Evolutionary conservation across 1,140 invertebrate species (phyloP).

Genomic region (Mactra quadrangularis): DNA sequence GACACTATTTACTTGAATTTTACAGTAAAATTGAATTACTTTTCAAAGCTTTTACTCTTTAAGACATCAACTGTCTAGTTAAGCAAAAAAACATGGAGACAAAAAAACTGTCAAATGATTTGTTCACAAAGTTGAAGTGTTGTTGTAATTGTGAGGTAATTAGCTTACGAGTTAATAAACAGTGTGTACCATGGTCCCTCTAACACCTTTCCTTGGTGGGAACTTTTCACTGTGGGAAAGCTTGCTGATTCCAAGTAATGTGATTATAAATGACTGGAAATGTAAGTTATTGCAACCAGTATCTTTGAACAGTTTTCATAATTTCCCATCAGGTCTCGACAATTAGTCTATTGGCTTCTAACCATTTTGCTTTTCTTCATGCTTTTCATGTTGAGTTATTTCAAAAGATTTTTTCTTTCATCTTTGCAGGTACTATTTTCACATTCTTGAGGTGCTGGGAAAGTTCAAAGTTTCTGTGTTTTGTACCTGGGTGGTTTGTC

Average conservation of each 20-base stretch:
- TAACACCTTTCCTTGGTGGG: constrained; percentile 39
- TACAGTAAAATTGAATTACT: constrained; percentile 20
- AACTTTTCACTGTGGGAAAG: constrained; percentile 17
- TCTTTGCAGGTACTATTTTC: no score
- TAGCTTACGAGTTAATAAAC: constrained; percentile 45
- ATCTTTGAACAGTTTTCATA: neutral
- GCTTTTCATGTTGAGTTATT: no score
- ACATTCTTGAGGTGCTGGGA: no score
- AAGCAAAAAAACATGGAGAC: neutral
- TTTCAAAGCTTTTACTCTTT: constrained; percentile 30
- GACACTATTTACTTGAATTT: neutral
- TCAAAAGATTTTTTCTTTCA: no score
- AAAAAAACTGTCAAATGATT: constrained; percentile 32
- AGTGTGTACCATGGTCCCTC: constrained; percentile 19
- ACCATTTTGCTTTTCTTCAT: no score
- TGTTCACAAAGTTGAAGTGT: constrained; percentile 18
- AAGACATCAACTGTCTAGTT: constrained; percentile 35
- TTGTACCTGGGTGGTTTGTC: no score
- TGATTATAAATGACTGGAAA: constrained; percentile 25
- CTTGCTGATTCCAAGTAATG: constrained; percentile 5
- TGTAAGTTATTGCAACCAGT: constrained; percentile 16
- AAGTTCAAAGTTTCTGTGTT: no score
- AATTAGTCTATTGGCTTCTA: no score
- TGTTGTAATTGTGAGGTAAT: constrained; percentile 40
- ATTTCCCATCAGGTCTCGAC: no score